Percentiles rank a stretch among this genome's conserved stretches.
phyloP scores from a whole-genome alignment of 2,888 invertebrate genomes.

The Arge pagana region DNA sequence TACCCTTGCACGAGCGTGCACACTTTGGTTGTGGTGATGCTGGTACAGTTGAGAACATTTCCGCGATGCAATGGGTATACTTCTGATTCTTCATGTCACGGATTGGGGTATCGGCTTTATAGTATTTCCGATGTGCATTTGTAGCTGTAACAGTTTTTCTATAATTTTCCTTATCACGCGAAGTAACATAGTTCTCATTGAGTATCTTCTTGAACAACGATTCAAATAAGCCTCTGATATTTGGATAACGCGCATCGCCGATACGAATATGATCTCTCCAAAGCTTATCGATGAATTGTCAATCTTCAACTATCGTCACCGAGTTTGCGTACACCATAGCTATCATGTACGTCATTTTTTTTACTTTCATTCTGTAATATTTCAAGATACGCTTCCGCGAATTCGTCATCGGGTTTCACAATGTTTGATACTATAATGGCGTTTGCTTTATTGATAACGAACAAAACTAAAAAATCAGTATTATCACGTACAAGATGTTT shows the following conservation, averaged over 20 bases:
- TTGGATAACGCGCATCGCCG: too few species aligned
- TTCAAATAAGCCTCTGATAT: too few species aligned
- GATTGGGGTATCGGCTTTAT: neutral
- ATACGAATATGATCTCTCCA: too few species aligned
- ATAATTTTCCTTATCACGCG: constrained; percentile 26
- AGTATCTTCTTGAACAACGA: constrained; percentile 30
- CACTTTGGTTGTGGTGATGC: neutral
- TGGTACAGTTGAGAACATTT: neutral
- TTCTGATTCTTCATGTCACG: neutral
- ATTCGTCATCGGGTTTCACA: constrained; percentile 30
- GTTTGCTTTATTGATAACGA: constrained; percentile 36
- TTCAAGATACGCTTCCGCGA: constrained; percentile 30
- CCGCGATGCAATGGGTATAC: neutral
- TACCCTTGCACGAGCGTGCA: too few species aligned
- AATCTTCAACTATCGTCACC: too few species aligned
- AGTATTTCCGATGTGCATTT: neutral
- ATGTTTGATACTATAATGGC: constrained; percentile 32
- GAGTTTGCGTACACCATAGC: too few species aligned
- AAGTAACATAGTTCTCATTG: constrained; percentile 31
- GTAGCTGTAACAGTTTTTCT: neutral
- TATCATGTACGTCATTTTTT: too few species aligned
- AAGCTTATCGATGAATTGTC: too few species aligned
- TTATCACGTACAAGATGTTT: too few species aligned
- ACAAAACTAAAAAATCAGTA: constrained; percentile 33
- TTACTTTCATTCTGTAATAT: too few species aligned